Evolutionary conservation across 2,797 vertebrate species (phyloP).

Genomic region (Pagetopsis macropterus): DNA sequence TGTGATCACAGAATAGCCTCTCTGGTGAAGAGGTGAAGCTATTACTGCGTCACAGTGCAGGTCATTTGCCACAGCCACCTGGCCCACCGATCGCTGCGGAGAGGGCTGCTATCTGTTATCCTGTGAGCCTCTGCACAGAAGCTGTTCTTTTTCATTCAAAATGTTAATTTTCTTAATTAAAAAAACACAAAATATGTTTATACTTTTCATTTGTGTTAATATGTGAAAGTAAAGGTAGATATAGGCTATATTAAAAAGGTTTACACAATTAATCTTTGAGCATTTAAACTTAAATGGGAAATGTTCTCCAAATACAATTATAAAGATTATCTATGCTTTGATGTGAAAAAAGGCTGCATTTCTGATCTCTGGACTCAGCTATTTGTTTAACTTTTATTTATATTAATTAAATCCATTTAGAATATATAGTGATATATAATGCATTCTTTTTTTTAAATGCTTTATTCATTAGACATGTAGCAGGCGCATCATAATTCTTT

Average conservation of each 20-base stretch:
- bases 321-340: too few species aligned
- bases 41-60: slow-evolving; percentile 67
- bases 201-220: not conserved
- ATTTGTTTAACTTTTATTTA: too few species aligned
- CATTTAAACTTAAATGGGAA: too few species aligned
- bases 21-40: slow-evolving; percentile 75
- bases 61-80: slow-evolving; percentile 74
- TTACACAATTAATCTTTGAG: not conserved
- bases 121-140: slow-evolving; percentile 18
- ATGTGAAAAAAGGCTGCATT: too few species aligned
- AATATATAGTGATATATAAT: too few species aligned
- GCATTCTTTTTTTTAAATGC: too few species aligned
- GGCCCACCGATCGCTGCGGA: slow-evolving; percentile 59
- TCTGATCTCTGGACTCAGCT: too few species aligned
- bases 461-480: too few species aligned
- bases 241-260: not conserved
- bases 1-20: slow-evolving; percentile 69
- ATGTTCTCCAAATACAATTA: too few species aligned
- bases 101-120: slow-evolving; percentile 27
- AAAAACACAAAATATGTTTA: too few species aligned
- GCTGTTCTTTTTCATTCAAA: not conserved
- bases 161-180: slow-evolving; percentile 4
- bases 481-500: too few species aligned
- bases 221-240: not conserved
- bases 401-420: too few species aligned